phyloP scores from a whole-genome alignment of 2,888 invertebrate species.

The Platerodrilus igneus region DNA sequence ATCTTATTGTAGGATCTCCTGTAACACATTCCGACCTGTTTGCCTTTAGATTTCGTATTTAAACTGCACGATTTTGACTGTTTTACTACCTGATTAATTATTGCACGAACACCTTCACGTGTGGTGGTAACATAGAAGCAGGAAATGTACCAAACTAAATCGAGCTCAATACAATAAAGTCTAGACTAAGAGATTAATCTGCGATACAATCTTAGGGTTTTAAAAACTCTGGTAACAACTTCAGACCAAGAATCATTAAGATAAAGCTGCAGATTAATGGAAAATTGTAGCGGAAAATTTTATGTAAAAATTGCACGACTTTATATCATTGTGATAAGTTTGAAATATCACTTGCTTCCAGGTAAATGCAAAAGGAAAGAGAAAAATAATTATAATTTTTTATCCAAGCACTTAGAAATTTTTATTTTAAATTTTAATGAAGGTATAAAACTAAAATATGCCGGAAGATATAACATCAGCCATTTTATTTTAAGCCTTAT shows the following conservation, averaged over 20 bases:
- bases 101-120: conserved; percentile 3
- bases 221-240: conserved; percentile 46
- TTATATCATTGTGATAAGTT: conserved; percentile 49
- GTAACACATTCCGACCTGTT: conserved; percentile 26
- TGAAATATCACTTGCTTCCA: conserved; percentile 46
- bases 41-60: conserved; percentile 18
- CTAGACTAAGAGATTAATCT: conserved; percentile 20
- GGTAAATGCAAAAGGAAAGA: conserved; percentile 41
- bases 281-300: conserved; percentile 50
- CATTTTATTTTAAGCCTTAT: no score
- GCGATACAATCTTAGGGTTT: conserved; percentile 32
- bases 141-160: conserved; percentile 1
- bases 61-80: conserved; percentile 18
- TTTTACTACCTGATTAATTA: conserved; percentile 10
- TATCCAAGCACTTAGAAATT: conserved; percentile 20
- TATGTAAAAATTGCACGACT: conserved; percentile 50
- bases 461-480: no score
- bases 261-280: conserved; percentile 49
- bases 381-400: conserved; percentile 42
- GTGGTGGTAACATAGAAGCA: neutral
- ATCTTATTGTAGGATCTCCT: conserved; percentile 32
- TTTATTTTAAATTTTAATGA: conserved; percentile 20
- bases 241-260: conserved; percentile 50
- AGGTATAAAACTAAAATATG: no score
- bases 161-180: conserved; percentile 13